Evolutionary conservation across 2,113 vertebrate genomes (phyloP).

Genomic region (Lichenostomus cassidix): DNA sequence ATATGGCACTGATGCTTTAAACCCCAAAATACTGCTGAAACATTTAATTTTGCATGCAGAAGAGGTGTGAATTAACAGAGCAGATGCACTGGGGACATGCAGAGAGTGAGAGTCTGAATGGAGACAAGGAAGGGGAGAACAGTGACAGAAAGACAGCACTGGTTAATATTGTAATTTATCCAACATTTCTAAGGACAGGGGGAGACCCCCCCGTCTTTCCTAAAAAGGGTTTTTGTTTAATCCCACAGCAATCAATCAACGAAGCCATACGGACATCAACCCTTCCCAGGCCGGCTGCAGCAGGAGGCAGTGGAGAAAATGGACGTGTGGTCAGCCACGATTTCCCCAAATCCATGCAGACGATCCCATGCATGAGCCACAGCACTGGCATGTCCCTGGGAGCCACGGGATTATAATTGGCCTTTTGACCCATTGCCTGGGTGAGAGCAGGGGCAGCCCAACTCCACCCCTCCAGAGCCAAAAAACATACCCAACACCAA

Average conservation of each 20-base stretch:
- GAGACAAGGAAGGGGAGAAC: neutral
- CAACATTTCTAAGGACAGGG: slow-evolving; percentile 73
- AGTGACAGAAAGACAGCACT: neutral
- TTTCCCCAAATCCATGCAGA: slow-evolving; percentile 96
- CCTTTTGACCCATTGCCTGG: slow-evolving; percentile 73
- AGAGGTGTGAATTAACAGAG: neutral
- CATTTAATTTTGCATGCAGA: neutral
- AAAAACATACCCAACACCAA: slow-evolving; percentile 76
- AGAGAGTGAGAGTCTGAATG: neutral
- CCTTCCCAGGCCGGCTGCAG: slow-evolving; percentile 88
- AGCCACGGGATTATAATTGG: slow-evolving; percentile 93
- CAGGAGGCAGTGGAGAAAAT: slow-evolving; percentile 91
- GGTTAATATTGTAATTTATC: slow-evolving; percentile 13
- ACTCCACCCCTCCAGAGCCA: slow-evolving; percentile 84
- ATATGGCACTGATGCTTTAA: neutral
- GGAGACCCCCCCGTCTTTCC: slow-evolving; percentile 78
- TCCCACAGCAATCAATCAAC: slow-evolving; percentile 94
- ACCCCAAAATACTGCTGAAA: slow-evolving; percentile 16
- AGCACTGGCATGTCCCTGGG: slow-evolving; percentile 95
- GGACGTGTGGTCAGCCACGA: slow-evolving; percentile 97
- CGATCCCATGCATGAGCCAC: slow-evolving; percentile 98
- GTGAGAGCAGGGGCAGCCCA: slow-evolving; percentile 73
- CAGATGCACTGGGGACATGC: neutral
- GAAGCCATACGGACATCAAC: slow-evolving; percentile 96
- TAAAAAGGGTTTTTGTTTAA: slow-evolving; percentile 87